phyloP scores from a whole-genome alignment of 2,797 vertebrate genomes.

The Karalla daura region DNA sequence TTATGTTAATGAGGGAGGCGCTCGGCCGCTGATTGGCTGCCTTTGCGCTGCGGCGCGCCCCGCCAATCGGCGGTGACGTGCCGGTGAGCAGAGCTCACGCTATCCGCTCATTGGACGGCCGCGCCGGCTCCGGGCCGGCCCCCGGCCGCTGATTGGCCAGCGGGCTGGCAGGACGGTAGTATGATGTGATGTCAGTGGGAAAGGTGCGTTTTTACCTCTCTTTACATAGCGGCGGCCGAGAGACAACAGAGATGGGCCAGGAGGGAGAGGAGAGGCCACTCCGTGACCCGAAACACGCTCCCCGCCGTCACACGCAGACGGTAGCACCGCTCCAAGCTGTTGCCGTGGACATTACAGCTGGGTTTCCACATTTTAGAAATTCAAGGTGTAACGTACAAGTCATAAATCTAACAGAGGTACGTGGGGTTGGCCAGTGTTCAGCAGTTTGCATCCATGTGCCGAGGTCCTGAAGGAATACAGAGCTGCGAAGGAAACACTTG shows the following conservation, averaged over 20 bases:
- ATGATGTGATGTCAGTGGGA: constrained; percentile 88
- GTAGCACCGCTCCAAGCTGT: too few species aligned
- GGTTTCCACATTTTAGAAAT: not conserved
- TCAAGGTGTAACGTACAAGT: too few species aligned
- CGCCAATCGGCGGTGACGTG: constrained; percentile 70
- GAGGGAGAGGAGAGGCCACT: constrained; percentile 12
- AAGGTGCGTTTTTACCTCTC: constrained; percentile 44
- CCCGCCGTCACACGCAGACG: too few species aligned
- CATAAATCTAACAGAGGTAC: too few species aligned
- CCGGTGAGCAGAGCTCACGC: constrained; percentile 90
- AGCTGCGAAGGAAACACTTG: too few species aligned
- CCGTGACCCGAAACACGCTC: not conserved
- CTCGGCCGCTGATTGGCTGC: constrained; percentile 52
- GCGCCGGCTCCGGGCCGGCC: constrained; percentile 11
- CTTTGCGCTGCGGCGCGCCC: not conserved
- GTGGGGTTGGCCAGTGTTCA: too few species aligned
- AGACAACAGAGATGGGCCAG: not conserved
- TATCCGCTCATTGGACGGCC: constrained; percentile 74
- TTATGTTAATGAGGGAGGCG: constrained; percentile 76
- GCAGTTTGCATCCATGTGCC: too few species aligned
- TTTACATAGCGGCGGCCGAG: not conserved
- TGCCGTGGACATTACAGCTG: not conserved
- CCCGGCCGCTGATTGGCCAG: constrained; percentile 68
- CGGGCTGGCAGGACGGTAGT: constrained; percentile 71
- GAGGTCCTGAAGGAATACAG: too few species aligned